Evolutionary conservation across 1,140 invertebrate genomes (phyloP), one percentile per base, ranked within the genome.

Genomic region (Nixonia krombeini): DNA sequence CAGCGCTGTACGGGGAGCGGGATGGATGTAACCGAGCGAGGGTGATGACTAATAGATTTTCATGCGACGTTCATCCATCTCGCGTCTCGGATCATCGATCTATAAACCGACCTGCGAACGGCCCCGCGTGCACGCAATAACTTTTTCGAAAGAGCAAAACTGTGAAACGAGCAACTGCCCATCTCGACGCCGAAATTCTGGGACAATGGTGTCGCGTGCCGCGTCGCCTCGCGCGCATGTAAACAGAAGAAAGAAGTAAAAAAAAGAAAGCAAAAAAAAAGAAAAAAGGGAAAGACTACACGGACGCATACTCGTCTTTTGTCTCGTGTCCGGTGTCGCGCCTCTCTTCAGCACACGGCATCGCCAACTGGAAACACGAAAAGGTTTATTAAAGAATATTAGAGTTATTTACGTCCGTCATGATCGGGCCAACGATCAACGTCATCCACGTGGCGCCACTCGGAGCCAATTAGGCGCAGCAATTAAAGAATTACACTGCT

Each of bases 31-130:
- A 47, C 45, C 29, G 50, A 55, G 72, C 74, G 75, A 75, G 69
- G 74, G 70, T 73, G 77, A 82, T 82, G 80, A 82, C 78, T 81
- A 81, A 82, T 82, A 82, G 78, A 82, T 81, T 81, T 77, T 70
- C 56, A 55, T 58, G 42, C 64, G 51, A 57, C 71, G 71, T 73
- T 74, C 80, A 82, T 80, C 74, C 75, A 79, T 81, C 78, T 80
- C 77, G 49, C 42, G 51, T 63, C 58, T 53, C 44, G 50, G 61
- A 67, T 42, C 65, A 68, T 70, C 78, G 75, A 78, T 75, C n/a
- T n/a, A 72, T 72, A 73, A 72, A 77, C 77, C 74, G 75, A 80
- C 73, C 66, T 37, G 47, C 56, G 35, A 61, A 31, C 29, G 12
- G 35, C 10, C 46, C 18, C 16, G 9, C 26, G 28, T n/a, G 10